phyloP scores from a whole-genome alignment of 2,113 vertebrate species.

The Lichenostomus cassidix region DNA sequence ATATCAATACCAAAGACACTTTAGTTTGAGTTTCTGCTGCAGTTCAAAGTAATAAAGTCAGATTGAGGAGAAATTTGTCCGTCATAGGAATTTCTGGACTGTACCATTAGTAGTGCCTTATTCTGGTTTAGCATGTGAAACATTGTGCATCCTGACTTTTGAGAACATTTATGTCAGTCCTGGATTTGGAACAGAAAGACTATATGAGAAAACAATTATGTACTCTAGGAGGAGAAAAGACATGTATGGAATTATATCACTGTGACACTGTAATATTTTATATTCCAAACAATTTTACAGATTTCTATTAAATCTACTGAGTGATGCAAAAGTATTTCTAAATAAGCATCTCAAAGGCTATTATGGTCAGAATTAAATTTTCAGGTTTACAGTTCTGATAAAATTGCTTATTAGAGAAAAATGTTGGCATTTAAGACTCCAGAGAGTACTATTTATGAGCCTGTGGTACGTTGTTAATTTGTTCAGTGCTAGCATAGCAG shows the following conservation, averaged over 20 bases:
- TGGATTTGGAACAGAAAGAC: background rate
- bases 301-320: background rate
- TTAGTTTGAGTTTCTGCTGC: background rate
- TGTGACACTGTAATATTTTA: background rate
- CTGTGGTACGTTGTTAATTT: constrained; percentile 43
- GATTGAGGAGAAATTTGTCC: background rate
- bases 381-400: background rate
- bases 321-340: background rate
- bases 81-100: background rate
- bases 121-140: background rate
- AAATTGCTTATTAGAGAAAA: constrained; percentile 32
- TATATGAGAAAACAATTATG: background rate
- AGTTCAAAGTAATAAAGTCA: background rate
- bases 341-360: background rate
- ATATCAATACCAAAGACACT: background rate
- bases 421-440: constrained; percentile 17
- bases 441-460: constrained; percentile 54
- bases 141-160: background rate
- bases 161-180: background rate
- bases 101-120: background rate
- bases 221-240: background rate
- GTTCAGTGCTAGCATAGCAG: constrained; percentile 14
- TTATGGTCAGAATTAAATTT: background rate
- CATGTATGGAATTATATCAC: background rate
- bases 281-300: background rate